Percentiles rank a stretch among this genome's conserved stretches.
phyloP scores from a whole-genome alignment of 2,888 invertebrate species.

The Scaptomyza parva region DNA sequence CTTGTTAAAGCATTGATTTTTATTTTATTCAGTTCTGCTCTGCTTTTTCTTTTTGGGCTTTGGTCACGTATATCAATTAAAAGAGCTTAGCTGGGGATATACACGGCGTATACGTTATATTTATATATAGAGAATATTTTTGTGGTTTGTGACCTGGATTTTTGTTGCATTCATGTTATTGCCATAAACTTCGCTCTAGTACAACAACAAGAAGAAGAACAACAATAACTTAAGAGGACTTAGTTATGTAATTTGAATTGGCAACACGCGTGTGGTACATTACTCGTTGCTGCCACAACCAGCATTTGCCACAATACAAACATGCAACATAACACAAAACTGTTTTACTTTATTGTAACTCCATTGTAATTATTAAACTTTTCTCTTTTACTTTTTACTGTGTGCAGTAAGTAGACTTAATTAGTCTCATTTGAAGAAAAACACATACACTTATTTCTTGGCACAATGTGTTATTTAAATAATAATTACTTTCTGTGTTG shows the following conservation, averaged over 20 bases:
- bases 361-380: slow-evolving; percentile 8
- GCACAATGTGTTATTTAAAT: slow-evolving; percentile 27
- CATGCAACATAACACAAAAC: neutral
- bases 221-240: slow-evolving; percentile 41
- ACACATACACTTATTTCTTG: neutral
- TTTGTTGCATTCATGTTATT: neutral
- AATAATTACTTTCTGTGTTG: slow-evolving; percentile 37
- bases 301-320: neutral
- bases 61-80: slow-evolving; percentile 51
- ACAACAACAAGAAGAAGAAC: slow-evolving; percentile 20
- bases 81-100: slow-evolving; percentile 24
- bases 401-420: slow-evolving; percentile 12
- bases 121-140: slow-evolving; percentile 3
- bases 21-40: neutral
- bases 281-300: slow-evolving; percentile 17
- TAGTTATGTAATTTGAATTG: slow-evolving; percentile 47
- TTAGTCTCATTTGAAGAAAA: slow-evolving; percentile 30
- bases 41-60: neutral
- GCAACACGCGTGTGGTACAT: slow-evolving; percentile 46
- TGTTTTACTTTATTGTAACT: neutral
- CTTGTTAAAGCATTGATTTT: slow-evolving; percentile 31
- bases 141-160: slow-evolving; percentile 37
- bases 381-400: neutral
- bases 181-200: slow-evolving; percentile 26
- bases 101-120: slow-evolving; percentile 26